Evolutionary conservation across 2,888 invertebrate genomes (phyloP), one percentile per base, ranked within the genome.

Genomic region (Synergus laeviventris): DNA sequence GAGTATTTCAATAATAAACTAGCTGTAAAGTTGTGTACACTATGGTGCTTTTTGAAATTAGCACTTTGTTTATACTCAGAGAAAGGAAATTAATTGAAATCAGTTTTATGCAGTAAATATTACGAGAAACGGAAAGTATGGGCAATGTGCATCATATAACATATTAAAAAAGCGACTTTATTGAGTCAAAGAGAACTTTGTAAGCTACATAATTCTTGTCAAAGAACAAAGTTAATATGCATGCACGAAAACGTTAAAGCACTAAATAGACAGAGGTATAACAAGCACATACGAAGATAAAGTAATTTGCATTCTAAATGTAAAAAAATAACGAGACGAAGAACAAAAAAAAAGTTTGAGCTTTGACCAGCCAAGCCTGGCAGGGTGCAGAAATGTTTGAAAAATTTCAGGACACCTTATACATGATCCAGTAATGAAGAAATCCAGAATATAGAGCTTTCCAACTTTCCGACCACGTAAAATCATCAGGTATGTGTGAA

Each of bases 391-490:
- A 64, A 75, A 75, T 74, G 80, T 64, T 79, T 78, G 79, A 82
- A 78, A 76, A 79, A 76, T 64, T 60, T 80, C 81, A 81, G 81
- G 81, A 78, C 78, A 77, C 70, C 77, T 78, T 73, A 54, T 83
- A 82, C 81, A 81, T 80, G 83, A 85, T 84, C 79, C 75, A 81
- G 79, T 87, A 87, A 89, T 88, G 87, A 89, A 88, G 88, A 86
- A 87, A 86, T 84, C 84, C 81, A 83, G 82, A 86, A 85, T 83
- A 81, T 80, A 82, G 81, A 75, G 70, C 62, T 86, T 83, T 86
- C 83, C 81, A 83, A 85, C 82, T 88, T 88, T 86, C 88, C 78
- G 78, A 73, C 84, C 88, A 89, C 88, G 88, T 88, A 86, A 79
- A 79, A 79, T 73, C 79, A 74, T 76, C 64, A 81, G 74, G 76